Evolutionary conservation across 2,113 vertebrate genomes (phyloP).

Genomic region (Rallus limicola): DNA sequence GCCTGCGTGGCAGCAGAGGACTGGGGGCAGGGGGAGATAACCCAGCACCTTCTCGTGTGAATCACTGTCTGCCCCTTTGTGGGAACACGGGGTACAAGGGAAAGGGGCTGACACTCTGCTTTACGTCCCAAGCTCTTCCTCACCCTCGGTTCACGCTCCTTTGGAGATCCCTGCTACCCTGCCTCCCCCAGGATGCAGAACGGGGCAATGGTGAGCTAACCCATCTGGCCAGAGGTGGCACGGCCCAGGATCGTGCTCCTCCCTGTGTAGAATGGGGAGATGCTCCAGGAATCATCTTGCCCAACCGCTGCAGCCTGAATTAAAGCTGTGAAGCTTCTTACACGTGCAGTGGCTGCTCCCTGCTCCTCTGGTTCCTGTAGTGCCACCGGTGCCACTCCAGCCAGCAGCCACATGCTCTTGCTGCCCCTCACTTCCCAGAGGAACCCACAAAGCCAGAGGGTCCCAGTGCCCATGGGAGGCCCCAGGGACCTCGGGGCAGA

Average conservation of each 20-base stretch:
- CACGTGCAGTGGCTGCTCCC: background rate
- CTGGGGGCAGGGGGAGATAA: background rate
- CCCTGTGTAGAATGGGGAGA: too few species aligned
- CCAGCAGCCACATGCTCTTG: fast-evolving
- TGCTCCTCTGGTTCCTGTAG: too few species aligned
- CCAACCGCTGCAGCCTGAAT: too few species aligned
- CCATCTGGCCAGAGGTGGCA: background rate
- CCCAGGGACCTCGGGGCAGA: background rate
- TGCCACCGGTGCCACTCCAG: background rate
- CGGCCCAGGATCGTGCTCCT: background rate
- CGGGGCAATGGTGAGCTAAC: fast-evolving
- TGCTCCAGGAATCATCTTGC: too few species aligned
- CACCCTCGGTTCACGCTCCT: background rate
- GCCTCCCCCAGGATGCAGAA: background rate
- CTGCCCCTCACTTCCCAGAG: background rate
- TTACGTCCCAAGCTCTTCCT: background rate
- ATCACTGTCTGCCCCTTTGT: background rate
- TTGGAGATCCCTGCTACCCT: fast-evolving
- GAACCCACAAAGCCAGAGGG: background rate
- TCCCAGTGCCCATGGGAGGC: fast-evolving
- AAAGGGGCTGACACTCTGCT: background rate
- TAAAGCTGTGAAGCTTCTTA: background rate
- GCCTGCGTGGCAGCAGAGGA: background rate
- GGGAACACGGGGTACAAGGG: background rate
- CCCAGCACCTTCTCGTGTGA: background rate